These are phyloP conservation scores for Acomys russatus DNA, from an alignment of 2,797 vertebrate genomes.

Conservation along the genomic window DNA sequence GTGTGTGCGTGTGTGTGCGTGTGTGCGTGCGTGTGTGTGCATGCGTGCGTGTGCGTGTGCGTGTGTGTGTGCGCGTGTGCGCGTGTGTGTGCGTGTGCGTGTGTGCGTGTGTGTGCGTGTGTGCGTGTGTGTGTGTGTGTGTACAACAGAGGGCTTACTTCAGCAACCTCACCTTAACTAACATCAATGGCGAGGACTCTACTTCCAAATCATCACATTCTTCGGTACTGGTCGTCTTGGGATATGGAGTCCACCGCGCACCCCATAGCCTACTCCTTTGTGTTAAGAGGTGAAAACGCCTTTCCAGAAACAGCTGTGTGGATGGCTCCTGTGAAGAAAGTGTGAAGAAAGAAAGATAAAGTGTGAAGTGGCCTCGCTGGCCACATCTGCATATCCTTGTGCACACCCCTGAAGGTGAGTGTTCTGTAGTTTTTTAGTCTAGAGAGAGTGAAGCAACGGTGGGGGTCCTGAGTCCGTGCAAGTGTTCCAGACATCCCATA, in stretches of 20 bases:
- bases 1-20: no score
- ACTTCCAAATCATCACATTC: background rate
- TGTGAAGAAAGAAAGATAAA: no score
- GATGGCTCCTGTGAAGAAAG: background rate
- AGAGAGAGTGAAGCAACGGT: rapidly evolving
- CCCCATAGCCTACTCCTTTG: no score
- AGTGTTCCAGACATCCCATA: background rate
- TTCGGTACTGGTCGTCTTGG: no score
- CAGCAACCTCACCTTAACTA: no score
- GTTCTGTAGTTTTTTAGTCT: background rate
- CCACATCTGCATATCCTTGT: rapidly evolving
- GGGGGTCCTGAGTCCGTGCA: rapidly evolving
- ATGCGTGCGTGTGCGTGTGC: no score
- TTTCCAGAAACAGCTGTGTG: rapidly evolving
- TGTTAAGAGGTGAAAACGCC: no score
- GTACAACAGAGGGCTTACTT: background rate
- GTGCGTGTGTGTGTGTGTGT: background rate
- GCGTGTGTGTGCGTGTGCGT: no score
- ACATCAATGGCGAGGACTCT: no score
- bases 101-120: background rate
- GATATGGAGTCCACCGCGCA: rapidly evolving
- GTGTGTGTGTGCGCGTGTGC: no score
- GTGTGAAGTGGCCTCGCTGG: rapidly evolving
- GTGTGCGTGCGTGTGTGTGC: background rate
- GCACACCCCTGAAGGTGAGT: background rate